A percentile compares a stretch with the other conserved stretches of the same genome.
phyloP scores from a whole-genome alignment of 2,113 vertebrate species.

The Gymnogyps californianus region DNA sequence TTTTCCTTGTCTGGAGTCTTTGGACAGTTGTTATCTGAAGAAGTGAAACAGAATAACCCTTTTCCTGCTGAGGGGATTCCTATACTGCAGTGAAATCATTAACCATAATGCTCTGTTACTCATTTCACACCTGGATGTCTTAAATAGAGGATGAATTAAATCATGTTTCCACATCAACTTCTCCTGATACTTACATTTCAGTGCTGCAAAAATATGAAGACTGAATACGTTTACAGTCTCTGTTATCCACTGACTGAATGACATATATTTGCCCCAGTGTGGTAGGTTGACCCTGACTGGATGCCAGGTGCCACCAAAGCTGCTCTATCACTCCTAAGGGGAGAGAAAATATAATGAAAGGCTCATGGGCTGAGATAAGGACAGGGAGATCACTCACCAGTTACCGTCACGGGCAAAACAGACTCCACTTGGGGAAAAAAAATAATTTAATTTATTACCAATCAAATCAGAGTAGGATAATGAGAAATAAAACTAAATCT shows the following conservation, averaged over 20 bases:
- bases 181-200: neutral
- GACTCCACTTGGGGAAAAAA: no score
- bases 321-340: no score
- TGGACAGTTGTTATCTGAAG: slow-evolving; percentile 8
- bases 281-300: no score
- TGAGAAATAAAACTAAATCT: no score
- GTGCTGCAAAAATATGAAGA: neutral
- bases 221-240: neutral
- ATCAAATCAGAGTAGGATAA: no score
- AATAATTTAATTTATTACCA: no score
- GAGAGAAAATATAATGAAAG: no score
- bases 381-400: no score
- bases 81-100: slow-evolving; percentile 8
- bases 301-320: no score
- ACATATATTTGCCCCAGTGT: neutral
- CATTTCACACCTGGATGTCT: slow-evolving; percentile 8
- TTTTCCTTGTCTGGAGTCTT: neutral
- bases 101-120: neutral
- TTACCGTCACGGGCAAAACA: no score
- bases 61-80: neutral
- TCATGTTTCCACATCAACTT: neutral
- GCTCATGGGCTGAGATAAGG: no score
- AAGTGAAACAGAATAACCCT: neutral
- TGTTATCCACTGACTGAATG: neutral
- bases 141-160: slow-evolving; percentile 36